phyloP scores from a whole-genome alignment of 2,888 invertebrate genomes.

The Lissocephala sabroskyi region DNA sequence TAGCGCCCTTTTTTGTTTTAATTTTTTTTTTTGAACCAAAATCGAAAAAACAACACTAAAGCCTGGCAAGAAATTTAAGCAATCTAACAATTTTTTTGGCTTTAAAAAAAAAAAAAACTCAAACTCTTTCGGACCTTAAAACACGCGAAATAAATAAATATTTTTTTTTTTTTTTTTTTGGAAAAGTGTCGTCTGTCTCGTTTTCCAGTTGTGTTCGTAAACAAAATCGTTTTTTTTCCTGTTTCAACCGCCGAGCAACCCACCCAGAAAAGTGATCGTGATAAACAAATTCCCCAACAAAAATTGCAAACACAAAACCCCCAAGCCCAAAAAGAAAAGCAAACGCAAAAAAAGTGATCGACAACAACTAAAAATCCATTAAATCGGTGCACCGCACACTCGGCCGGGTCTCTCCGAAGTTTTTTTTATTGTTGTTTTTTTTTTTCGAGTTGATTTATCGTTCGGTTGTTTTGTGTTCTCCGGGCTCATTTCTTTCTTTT shows the following conservation, averaged over 20 bases:
- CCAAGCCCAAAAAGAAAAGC: slow-evolving; percentile 45
- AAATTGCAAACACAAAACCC: slow-evolving; percentile 48
- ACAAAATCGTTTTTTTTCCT: slow-evolving; percentile 49
- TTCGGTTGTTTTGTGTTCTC: slow-evolving; percentile 35
- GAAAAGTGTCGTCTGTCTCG: slow-evolving; percentile 38
- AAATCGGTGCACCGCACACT: too few relatives aligned
- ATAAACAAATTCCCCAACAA: slow-evolving; percentile 7
- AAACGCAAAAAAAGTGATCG: slow-evolving; percentile 11
- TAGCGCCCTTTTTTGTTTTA: slow-evolving; percentile 69
- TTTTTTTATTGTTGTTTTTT: slow-evolving; percentile 28
- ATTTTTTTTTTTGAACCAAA: slow-evolving; percentile 48
- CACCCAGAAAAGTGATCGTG: slow-evolving; percentile 1
- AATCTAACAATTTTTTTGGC: slow-evolving; percentile 42
- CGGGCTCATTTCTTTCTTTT: too few relatives aligned
- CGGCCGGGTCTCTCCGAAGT: slow-evolving; percentile 28
- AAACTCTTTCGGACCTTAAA: slow-evolving; percentile 37
- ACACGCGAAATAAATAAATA: slow-evolving; percentile 17
- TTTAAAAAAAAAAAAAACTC: slow-evolving; percentile 32
- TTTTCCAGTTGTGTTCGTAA: slow-evolving; percentile 53
- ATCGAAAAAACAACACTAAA: slow-evolving; percentile 21
- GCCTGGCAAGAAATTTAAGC: slow-evolving; percentile 19
- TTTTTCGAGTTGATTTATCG: slow-evolving; percentile 37
- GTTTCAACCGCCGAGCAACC: slow-evolving; percentile 11
- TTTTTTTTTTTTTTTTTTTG: too few relatives aligned
- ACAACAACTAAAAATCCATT: slow-evolving; percentile 11